phyloP scores from a whole-genome alignment of 2,888 invertebrate species.

The Orgyia antiqua region DNA sequence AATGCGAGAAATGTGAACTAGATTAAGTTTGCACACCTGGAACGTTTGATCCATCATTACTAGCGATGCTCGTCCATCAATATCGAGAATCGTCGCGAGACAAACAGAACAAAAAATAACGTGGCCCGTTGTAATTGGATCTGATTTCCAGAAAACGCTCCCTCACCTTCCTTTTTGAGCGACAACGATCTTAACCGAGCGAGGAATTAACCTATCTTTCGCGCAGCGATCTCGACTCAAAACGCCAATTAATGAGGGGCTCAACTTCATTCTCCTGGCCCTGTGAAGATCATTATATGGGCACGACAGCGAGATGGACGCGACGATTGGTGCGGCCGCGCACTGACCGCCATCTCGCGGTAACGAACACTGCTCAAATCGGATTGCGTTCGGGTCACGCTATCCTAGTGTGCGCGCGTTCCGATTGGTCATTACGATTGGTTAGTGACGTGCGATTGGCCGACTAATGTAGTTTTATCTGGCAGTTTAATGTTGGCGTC shows the following conservation, averaged over 20 bases:
- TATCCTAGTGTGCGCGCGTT: constrained; percentile 67
- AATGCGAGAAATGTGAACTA: constrained; percentile 50
- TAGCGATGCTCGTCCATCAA: constrained; percentile 57
- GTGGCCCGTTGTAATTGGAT: constrained; percentile 75
- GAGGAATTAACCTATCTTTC: constrained; percentile 78
- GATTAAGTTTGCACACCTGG: constrained; percentile 39
- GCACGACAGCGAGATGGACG: constrained; percentile 77
- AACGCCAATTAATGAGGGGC: constrained; percentile 78
- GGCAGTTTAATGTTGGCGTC: constrained; percentile 62
- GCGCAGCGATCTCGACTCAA: constrained; percentile 76
- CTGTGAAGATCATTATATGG: constrained; percentile 78
- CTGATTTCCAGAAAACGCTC: constrained; percentile 77
- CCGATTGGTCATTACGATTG: constrained; percentile 70
- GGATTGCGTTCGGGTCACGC: constrained; percentile 76
- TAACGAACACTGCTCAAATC: constrained; percentile 72
- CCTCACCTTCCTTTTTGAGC: constrained; percentile 75
- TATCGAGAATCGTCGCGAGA: constrained; percentile 59
- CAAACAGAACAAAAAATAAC: constrained; percentile 75
- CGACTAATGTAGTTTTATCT: constrained; percentile 60
- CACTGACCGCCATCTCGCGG: constrained; percentile 71
- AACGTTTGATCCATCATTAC: constrained; percentile 42
- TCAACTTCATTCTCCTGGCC: constrained; percentile 77
- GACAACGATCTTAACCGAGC: constrained; percentile 73
- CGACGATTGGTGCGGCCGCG: constrained; percentile 70
- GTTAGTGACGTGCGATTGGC: constrained; percentile 64